phyloP scores from a whole-genome alignment of 2,113 vertebrate genomes.

The Rhinoptilus africanus region DNA sequence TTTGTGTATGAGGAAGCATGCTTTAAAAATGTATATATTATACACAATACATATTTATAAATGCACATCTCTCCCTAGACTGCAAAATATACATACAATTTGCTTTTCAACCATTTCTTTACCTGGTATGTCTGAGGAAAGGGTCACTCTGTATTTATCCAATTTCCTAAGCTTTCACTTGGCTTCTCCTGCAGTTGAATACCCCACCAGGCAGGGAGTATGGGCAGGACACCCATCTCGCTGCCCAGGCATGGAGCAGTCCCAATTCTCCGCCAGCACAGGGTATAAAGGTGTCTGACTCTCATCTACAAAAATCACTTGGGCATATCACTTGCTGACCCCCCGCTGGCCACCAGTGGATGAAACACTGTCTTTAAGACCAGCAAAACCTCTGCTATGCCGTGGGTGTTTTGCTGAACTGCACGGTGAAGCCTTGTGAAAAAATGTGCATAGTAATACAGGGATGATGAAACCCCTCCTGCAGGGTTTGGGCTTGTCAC shows the following conservation, averaged over 20 bases:
- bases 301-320: background rate
- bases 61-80: background rate
- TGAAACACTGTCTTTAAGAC: background rate
- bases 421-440: background rate
- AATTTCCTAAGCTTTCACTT: background rate
- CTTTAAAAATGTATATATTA: background rate
- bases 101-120: background rate
- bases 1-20: background rate
- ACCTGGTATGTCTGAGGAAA: background rate
- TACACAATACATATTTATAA: background rate
- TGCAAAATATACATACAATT: background rate
- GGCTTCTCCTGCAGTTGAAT: background rate
- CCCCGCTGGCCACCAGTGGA: background rate
- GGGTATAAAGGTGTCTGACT: background rate
- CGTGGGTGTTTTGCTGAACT: background rate
- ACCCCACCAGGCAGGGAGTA: background rate
- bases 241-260: background rate
- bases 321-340: background rate
- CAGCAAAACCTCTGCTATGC: background rate
- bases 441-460: background rate
- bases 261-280: background rate
- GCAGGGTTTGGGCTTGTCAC: background rate
- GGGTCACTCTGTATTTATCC: background rate
- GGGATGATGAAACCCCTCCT: background rate
- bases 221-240: accelerated